These are phyloP conservation scores for Proterorhinus semilunaris DNA, from an alignment of 2,113 vertebrate genomes.

Conservation along the genomic window DNA sequence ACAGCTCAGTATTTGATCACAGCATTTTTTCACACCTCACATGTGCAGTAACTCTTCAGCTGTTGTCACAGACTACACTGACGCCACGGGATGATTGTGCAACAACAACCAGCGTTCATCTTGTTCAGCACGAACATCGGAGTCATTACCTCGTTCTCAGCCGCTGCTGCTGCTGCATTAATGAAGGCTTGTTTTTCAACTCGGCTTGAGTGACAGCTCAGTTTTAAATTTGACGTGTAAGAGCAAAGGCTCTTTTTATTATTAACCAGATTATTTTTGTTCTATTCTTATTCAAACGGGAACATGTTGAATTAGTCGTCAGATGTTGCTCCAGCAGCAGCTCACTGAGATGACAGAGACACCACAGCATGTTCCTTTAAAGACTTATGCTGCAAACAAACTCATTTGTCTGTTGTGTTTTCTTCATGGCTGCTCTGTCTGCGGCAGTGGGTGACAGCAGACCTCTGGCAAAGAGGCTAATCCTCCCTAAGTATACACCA, in stretches of 20 bases:
- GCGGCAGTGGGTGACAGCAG: constrained; percentile 68
- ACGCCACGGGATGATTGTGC: neutral
- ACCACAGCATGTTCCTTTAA: constrained; percentile 22
- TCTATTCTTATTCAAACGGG: neutral
- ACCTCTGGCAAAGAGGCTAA: constrained; percentile 75
- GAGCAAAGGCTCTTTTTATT: neutral
- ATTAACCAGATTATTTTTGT: neutral
- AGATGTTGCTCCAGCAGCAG: neutral
- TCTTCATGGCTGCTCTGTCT: constrained; percentile 19
- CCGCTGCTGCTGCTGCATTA: neutral
- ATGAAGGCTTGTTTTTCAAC: constrained; percentile 1
- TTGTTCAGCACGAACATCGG: neutral
- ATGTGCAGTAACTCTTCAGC: neutral
- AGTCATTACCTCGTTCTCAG: neutral
- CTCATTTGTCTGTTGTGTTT: constrained; percentile 48
- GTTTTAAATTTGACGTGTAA: neutral
- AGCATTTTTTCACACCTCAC: too few relatives aligned
- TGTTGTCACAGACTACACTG: neutral
- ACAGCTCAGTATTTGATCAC: neutral
- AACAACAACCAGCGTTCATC: neutral
- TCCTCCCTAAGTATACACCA: constrained; percentile 56
- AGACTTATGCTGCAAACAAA: constrained; percentile 46
- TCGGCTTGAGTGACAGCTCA: constrained; percentile 6
- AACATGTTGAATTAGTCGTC: neutral
- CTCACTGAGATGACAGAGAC: neutral